Evolutionary conservation across 1,140 invertebrate genomes (phyloP), one percentile per base, ranked within the genome.

Genomic region (Neotoxoptera formosana): DNA sequence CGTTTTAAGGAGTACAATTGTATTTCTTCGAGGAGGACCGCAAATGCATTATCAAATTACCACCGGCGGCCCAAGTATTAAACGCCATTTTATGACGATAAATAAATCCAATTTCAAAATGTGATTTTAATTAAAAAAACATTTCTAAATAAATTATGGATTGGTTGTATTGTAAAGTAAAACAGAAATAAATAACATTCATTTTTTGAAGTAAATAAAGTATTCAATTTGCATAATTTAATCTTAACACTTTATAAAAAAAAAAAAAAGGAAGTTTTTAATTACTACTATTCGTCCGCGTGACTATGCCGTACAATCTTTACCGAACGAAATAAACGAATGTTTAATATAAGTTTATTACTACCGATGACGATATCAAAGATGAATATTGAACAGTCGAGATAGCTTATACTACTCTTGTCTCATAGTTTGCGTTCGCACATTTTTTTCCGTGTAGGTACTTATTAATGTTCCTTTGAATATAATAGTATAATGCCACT

Each of bases 181-280:
- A 76, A 14, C 60, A 67, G 60, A 67, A 67, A 67, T 67, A 67
- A 76, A 76, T n/a, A n/a, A 76, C 60, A n/a, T 76, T 34, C 6
- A 76, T 76, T n/a, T 76, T 76, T 30, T n/a, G 14, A 34, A 34
- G 14, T 34, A 76, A 76, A n/a, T 76, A 17, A 76, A 76, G 14
- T 76, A 53, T n/a, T n/a, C 30, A 76, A 76, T 76, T 76, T 76
- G n/a, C 60, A 76, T 76, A n/a, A 76, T 76, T n/a, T 76, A 76
- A 76, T n/a, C 11, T 76, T n/a, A 76, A 76, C 60, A 76, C 14
- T 76, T n/a, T 2, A 76, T n/a, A 17, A 4, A 3, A n/a, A 34
- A 4, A 3, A n/a, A 34, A 25, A n/a, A 76, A 76, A 34, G 7
- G 0, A n/a, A 76, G 30, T 30, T n/a, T 20, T n/a, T 76, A 76